These are phyloP conservation scores for Hymenochirus boettgeri DNA, from an alignment of 2,113 vertebrate genomes.

Conservation along the genomic window DNA sequence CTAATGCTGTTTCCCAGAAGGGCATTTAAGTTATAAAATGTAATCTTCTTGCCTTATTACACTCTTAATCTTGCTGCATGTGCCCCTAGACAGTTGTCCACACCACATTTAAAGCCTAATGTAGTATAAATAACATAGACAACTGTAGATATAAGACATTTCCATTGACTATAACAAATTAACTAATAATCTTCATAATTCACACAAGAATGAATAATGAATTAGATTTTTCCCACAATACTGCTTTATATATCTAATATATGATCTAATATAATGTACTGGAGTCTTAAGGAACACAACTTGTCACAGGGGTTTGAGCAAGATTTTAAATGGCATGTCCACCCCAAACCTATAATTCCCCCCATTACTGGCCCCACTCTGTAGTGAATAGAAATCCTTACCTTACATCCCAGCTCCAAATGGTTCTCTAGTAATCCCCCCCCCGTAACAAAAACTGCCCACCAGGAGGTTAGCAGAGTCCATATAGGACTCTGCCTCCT, in stretches of 20 bases:
- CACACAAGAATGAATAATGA: conserved; percentile 20
- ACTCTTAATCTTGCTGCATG: conserved; percentile 5
- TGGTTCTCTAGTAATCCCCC: too few relatives aligned
- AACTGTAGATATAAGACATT: conserved; percentile 7
- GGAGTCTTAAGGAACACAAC: not conserved
- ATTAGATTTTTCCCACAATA: not conserved
- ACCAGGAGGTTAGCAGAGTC: too few relatives aligned
- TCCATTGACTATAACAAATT: not conserved
- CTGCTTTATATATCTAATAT: not conserved
- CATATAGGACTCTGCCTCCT: too few relatives aligned
- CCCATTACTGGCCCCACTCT: too few relatives aligned
- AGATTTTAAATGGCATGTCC: too few relatives aligned
- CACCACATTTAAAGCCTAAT: conserved; percentile 23
- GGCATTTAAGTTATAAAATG: not conserved
- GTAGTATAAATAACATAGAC: conserved; percentile 17
- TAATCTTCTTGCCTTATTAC: not conserved
- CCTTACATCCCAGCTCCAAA: too few relatives aligned
- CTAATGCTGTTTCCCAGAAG: conserved; percentile 3
- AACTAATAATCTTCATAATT: conserved; percentile 10
- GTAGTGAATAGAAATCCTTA: too few relatives aligned
- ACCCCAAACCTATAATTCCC: too few relatives aligned
- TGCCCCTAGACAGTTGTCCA: conserved; percentile 5
- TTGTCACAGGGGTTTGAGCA: too few relatives aligned
- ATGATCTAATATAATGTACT: not conserved
- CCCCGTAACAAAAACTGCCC: too few relatives aligned